Evolutionary conservation across 2,113 vertebrate genomes (phyloP), one percentile per base, ranked within the genome.

Genomic region (Brachyistius frenatus): DNA sequence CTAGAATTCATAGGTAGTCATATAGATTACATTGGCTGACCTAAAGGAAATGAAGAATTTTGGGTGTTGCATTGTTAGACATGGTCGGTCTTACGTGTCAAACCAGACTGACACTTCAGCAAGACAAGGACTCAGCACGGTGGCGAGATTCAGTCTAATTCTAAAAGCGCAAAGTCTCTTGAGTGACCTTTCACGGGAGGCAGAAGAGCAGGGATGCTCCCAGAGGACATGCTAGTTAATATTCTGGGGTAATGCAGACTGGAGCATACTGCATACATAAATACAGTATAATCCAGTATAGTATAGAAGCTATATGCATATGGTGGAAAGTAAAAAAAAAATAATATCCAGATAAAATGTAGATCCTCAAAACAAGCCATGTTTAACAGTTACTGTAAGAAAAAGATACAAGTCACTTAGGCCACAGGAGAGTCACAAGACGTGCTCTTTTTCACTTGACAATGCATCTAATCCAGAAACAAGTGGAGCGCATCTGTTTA

Each of bases 381-480:
- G 46, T 67, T 86, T 11, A 66, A 64, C 11, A 64, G 4, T 66
- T 33, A 80, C 33, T 60, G 13, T 50, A 23, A 57, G 37, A n/a
- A 30, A 73, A 72, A 56, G 57, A 47, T 73, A 55, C 67, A 69
- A 73, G 58, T 36, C 39, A 63, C 15, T 16, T 15, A 46, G 5
- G 56, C 50, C 77, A 55, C 73, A 13, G 36, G 64, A 76, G 70
- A 80, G 37, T 66, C 53, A 47, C 46, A 63, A 54, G 53, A 72
- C 58, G 50, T 3, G 32, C 73, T 81, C 54, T 71, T 71, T 66
- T 87, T 78, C 67, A 73, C 65, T 81, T 78, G 16, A 73, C 73
- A 83, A 84, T 58, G 74, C 39, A 46, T 80, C 50, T 75, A 88
- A 88, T 89, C 80, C 75, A 37, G 61, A 76, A 86, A 73, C 66